Conservation (phyloP, 1,140 invertebrate species). For the Sipha flava region DNA sequence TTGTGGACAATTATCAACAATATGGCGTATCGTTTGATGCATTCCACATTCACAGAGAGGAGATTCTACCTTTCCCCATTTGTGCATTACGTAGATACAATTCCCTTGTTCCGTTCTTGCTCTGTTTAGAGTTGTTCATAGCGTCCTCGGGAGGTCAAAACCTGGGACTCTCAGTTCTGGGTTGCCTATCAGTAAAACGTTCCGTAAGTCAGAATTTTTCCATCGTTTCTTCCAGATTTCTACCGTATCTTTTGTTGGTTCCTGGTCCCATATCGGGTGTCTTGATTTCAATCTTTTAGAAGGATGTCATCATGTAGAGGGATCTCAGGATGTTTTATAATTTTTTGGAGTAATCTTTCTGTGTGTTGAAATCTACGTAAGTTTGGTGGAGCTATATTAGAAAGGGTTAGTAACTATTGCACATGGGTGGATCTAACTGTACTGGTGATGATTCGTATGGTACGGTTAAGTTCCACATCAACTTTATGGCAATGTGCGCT, state of each 20-base stretch:
- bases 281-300: too few species aligned
- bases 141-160: neutral
- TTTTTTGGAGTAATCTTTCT: neutral
- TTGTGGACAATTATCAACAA: neutral
- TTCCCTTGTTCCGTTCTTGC: neutral
- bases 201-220: too few species aligned
- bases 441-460: conserved; percentile 1
- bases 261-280: too few species aligned
- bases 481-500: neutral
- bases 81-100: too few species aligned
- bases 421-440: neutral
- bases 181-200: too few species aligned
- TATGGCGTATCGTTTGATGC: neutral
- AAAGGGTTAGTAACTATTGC: neutral
- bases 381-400: conserved; percentile 11
- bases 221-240: too few species aligned
- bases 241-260: too few species aligned
- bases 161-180: neutral
- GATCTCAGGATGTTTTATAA: neutral
- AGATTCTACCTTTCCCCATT: too few species aligned
- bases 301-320: too few species aligned
- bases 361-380: neutral
- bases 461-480: neutral
- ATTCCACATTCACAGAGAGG: too few species aligned
- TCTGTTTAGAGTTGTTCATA: neutral